Base-by-base conservation (phyloP, 1,140 invertebrate genomes). In the Phymorhynchus buccinoides region DNA sequence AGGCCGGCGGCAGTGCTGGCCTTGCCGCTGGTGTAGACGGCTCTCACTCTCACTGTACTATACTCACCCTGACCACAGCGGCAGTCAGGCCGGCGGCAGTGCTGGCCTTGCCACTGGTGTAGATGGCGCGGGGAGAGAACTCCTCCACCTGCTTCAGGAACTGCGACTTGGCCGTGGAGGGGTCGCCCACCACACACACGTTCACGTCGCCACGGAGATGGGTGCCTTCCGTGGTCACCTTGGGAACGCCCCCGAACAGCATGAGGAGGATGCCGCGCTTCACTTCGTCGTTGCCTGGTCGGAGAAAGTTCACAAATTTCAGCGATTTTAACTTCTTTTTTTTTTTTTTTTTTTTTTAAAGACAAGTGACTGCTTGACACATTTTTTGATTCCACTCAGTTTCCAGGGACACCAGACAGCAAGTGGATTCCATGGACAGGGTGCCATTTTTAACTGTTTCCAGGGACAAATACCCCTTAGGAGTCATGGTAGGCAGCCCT, bases 21-120 rank as follows among this genome's bases (percentile, higher is more conserved):
- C 94, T 99, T 99, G 35, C 99, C 99, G 84, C 98, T 99, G 0
- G 99, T 99, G 91, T 99, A 99, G 32, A 99, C 96, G 9, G 99
- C 98, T 35, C 37, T 73, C 7, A 22, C 30, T 35, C 3, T 22
- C 41, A 22, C 27, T 35, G 22, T 32, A 14, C n/a, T 35, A 4
- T 30, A 83, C 86, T 78, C 32, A 87, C 86, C 56, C 84, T 80
- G 12, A 99, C 98, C 32, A 99, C 98, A 77, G 98, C 99, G 18
- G 99, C 99, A 0, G 99, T 99, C 30, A 99, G 95, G 96, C 99
- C 99, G 85, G 99, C 98, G 0, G 99, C 98, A 52, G 96, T 97
- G 3, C 98, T 99, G 0, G 98, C 99, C 94, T 99, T 99, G 35
- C 99, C 99, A 84, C 98, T 99, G 0, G 99, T 99, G 91, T 99